phyloP scores from a whole-genome alignment of 2,888 invertebrate species.

The Deroplatys truncata region DNA sequence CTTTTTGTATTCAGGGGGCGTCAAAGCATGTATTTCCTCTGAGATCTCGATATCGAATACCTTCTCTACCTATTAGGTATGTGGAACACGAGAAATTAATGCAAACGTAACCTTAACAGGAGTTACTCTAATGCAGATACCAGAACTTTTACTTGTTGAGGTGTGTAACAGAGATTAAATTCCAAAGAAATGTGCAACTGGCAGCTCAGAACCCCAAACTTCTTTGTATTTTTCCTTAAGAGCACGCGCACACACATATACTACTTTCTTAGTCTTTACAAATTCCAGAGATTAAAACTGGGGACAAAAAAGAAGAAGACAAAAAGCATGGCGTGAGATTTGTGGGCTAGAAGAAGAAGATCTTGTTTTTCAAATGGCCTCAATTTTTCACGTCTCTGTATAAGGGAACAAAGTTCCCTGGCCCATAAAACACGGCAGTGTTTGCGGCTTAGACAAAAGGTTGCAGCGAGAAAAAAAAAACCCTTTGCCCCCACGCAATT shows the following conservation, averaged over 20 bases:
- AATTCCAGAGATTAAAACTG: background rate
- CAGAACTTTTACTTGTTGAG: background rate
- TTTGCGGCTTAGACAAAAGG: background rate
- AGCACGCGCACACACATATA: no score
- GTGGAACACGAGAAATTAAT: no score
- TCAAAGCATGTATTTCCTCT: no score
- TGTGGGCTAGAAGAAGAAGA: background rate
- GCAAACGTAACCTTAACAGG: no score
- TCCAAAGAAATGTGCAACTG: background rate
- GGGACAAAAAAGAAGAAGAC: background rate
- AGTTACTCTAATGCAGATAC: no score
- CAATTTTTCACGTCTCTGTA: conserved; percentile 10
- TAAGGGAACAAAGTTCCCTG: background rate
- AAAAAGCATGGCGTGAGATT: background rate
- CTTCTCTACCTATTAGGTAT: no score
- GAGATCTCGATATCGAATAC: no score
- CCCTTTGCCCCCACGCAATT: background rate
- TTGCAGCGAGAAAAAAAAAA: background rate
- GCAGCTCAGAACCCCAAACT: background rate
- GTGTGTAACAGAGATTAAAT: background rate
- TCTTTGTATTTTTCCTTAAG: background rate
- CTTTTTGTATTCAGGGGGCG: no score
- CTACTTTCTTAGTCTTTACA: background rate
- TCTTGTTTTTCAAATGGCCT: conserved; percentile 14
- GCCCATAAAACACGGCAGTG: background rate